Base-by-base conservation (phyloP, 2,888 invertebrate genomes). In the Molorchus minor region DNA sequence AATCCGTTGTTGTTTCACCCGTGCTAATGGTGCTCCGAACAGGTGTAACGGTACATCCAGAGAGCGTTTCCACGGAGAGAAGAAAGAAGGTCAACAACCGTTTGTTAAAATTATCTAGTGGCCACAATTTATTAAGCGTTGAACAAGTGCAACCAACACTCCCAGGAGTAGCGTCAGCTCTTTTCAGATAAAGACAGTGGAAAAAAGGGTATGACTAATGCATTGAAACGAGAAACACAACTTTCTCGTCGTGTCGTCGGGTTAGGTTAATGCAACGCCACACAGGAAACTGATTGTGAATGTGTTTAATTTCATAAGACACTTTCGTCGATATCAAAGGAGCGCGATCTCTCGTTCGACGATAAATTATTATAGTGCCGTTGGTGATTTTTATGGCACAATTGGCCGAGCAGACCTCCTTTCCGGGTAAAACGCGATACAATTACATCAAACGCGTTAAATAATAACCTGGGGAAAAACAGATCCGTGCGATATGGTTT, bases 11-110 rank as follows among this genome's bases (percentile, higher is more conserved):
- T n/a, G n/a, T n/a, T n/a, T 19, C 33, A 16, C 38, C 29, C 25
- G 38, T 49, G 38, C 33, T 55, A 45, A 45, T 45, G 45, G 25
- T 19, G 52, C 45, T 35, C 43, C 17, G 16, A 61, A 60, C 63
- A 66, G 66, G 66, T 66, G 66, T 59, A 66, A 61, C 62, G 58
- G 61, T 62, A 55, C 45, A 54, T 43, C 35, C n/a, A 30, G 25
- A 21, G 33, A 36, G 38, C 20, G 20, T 25, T 43, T 49, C 49
- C 41, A 43, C 35, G 8, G 36, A 47, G 33, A 45, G 45, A 62
- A 45, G 46, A 62, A 73, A 72, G 71, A 70, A 71, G 74, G 73
- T 74, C 73, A 67, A 72, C 72, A 71, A 72, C 72, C 72, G 67
- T 57, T 59, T 58, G 66, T 65, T 67, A 69, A 66, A 65, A 67